These are phyloP conservation scores for Acronicta aceris DNA, from an alignment of 2,888 invertebrate species.

Conservation along the genomic window DNA sequence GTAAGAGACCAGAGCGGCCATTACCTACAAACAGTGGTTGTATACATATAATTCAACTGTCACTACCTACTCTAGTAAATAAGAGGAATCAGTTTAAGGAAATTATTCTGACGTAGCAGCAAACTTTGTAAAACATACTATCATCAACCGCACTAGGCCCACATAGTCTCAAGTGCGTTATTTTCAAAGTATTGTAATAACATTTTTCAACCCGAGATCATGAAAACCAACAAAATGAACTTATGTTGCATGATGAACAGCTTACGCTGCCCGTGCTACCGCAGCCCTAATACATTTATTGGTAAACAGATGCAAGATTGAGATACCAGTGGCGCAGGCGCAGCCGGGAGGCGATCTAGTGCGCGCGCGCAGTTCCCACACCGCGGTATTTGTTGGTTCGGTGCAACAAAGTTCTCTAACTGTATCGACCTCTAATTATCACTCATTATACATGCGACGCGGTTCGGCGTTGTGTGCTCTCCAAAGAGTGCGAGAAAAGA, in stretches of 20 bases:
- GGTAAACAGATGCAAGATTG: constrained; percentile 49
- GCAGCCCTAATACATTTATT: constrained; percentile 20
- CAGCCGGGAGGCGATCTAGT: not conserved
- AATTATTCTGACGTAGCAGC: too few relatives aligned
- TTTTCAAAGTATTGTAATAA: too few relatives aligned
- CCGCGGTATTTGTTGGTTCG: constrained; percentile 33
- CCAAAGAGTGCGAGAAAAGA: constrained; percentile 26
- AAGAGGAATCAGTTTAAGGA: too few relatives aligned
- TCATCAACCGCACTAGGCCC: too few relatives aligned
- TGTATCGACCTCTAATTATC: constrained; percentile 47
- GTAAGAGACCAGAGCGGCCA: not conserved
- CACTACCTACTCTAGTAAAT: not conserved
- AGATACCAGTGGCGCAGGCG: constrained; percentile 22
- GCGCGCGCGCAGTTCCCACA: constrained; percentile 37
- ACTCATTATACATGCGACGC: constrained; percentile 39
- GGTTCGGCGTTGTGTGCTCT: constrained; percentile 15
- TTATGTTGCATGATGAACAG: not conserved
- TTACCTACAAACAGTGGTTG: not conserved
- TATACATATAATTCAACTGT: not conserved
- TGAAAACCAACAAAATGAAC: too few relatives aligned
- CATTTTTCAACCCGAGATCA: too few relatives aligned
- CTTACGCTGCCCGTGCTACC: constrained; percentile 3
- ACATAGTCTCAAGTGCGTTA: too few relatives aligned
- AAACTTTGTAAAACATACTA: too few relatives aligned
- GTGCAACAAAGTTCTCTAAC: constrained; percentile 29